Percentiles rank a stretch among this genome's conserved stretches.
Evolutionary conservation across 2,888 invertebrate species (phyloP).

Genomic region (Amiota minor): DNA sequence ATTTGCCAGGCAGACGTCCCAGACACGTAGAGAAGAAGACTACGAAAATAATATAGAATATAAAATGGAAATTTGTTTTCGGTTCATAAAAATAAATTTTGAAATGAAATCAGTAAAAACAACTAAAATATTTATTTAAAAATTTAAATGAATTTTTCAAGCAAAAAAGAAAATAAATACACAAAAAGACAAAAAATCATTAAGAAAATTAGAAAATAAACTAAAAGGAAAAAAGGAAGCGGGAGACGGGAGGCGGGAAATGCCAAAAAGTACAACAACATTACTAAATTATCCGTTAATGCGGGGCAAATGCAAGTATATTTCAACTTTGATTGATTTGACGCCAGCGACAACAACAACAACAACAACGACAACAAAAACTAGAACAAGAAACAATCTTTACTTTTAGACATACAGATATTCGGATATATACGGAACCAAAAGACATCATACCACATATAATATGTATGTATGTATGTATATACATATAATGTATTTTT

Average conservation of each 20-base stretch:
- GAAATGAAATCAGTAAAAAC: no score
- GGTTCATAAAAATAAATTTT: no score
- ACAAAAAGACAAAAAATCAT: not conserved
- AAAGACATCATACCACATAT: not conserved
- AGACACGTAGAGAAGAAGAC: no score
- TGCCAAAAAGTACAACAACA: not conserved
- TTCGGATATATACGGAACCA: not conserved
- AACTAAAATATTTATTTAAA: no score
- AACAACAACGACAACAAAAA: constrained; percentile 26
- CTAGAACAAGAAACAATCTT: not conserved
- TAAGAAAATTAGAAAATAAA: not conserved
- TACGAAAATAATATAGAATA: no score
- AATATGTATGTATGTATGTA: no score
- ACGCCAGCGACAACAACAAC: constrained; percentile 47
- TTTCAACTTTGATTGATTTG: constrained; percentile 63
- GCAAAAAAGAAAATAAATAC: not conserved
- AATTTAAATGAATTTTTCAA: not conserved
- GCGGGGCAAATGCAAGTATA: constrained; percentile 11
- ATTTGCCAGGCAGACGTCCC: no score
- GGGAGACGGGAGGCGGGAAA: not conserved
- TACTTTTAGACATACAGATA: no score
- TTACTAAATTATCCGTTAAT: constrained; percentile 11
- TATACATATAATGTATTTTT: not conserved
- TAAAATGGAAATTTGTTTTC: no score
- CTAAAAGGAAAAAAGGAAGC: not conserved